Percentiles rank a stretch among this genome's conserved stretches.
Evolutionary conservation across 2,113 vertebrate genomes (phyloP).

Genomic region (Macquaria australasica): DNA sequence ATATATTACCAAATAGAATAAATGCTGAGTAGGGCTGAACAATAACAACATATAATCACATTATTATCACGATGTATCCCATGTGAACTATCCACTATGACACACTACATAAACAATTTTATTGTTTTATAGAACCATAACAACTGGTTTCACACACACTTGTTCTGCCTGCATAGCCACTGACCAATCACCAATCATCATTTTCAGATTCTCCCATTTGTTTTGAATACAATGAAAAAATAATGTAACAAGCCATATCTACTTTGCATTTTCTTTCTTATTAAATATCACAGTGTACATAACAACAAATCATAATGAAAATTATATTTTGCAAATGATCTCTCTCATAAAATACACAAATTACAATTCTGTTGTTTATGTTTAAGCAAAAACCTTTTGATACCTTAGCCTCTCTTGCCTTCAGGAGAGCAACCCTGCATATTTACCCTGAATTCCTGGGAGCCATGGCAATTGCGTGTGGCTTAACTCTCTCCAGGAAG

Average conservation of each 20-base stretch:
- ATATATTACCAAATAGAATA: not conserved
- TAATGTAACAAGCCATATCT: not conserved
- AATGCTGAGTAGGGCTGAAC: not conserved
- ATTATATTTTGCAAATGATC: not conserved
- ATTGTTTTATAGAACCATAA: constrained; percentile 1
- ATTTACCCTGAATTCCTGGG: constrained; percentile 73
- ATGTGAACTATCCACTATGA: not conserved
- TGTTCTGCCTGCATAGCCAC: not conserved
- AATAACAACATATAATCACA: not conserved
- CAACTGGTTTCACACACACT: not conserved
- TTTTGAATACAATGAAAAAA: not conserved
- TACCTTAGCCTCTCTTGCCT: constrained; percentile 12
- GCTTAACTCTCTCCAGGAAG: constrained; percentile 66
- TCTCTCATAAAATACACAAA: not conserved
- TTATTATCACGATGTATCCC: not conserved
- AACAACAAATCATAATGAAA: not conserved
- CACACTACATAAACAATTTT: not conserved
- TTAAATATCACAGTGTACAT: not conserved
- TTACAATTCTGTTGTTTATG: not conserved
- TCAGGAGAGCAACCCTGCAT: constrained; percentile 44
- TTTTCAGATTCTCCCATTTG: not conserved
- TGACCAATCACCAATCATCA: not conserved
- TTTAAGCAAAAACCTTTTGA: constrained; percentile 12
- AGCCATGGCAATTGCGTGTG: constrained; percentile 69
- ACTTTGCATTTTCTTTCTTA: not conserved